A percentile compares a stretch with the other conserved stretches of the same genome.
phyloP scores from a whole-genome alignment of 2,113 vertebrate genomes.

The Callopanchax toddi region DNA sequence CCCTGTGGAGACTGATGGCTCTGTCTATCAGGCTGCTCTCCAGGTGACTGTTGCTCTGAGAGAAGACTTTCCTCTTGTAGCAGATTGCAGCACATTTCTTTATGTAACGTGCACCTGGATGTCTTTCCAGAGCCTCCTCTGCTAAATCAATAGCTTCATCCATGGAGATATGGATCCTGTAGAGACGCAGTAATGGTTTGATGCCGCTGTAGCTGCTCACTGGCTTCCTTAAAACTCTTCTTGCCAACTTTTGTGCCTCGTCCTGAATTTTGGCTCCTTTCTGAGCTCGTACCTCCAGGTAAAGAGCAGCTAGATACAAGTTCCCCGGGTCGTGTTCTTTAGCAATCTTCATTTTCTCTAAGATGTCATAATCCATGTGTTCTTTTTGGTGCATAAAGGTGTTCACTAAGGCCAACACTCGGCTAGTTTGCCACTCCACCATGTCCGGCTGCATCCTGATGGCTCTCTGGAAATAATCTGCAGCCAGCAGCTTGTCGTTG shows the following conservation, averaged over 20 bases:
- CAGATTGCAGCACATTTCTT: conserved; percentile 32
- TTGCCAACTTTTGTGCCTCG: conserved; percentile 19
- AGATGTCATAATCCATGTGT: not conserved
- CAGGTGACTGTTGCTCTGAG: not conserved
- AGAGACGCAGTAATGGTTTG: conserved; percentile 19
- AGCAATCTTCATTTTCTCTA: conserved; percentile 36
- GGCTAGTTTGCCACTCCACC: conserved; percentile 53
- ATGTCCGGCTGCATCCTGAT: conserved; percentile 52
- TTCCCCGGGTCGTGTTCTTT: conserved; percentile 49
- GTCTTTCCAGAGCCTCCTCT: conserved; percentile 29
- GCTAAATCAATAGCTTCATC: conserved; percentile 44
- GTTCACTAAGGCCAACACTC: not conserved
- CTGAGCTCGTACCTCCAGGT: conserved; percentile 1
- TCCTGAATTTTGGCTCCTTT: conserved; percentile 1
- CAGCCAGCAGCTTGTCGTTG: not conserved
- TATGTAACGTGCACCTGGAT: conserved; percentile 48
- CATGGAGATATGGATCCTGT: not conserved
- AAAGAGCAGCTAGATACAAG: conserved; percentile 19
- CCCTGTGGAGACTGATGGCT: conserved; percentile 25
- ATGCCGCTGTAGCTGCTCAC: conserved; percentile 50
- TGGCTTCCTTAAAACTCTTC: conserved; percentile 31
- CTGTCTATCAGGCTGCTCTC: not conserved
- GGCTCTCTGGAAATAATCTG: conserved; percentile 52
- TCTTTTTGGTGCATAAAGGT: not conserved
- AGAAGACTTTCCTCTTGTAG: conserved; percentile 47